phyloP scores from a whole-genome alignment of 2,113 vertebrate species.

The Atrichornis clamosus region DNA sequence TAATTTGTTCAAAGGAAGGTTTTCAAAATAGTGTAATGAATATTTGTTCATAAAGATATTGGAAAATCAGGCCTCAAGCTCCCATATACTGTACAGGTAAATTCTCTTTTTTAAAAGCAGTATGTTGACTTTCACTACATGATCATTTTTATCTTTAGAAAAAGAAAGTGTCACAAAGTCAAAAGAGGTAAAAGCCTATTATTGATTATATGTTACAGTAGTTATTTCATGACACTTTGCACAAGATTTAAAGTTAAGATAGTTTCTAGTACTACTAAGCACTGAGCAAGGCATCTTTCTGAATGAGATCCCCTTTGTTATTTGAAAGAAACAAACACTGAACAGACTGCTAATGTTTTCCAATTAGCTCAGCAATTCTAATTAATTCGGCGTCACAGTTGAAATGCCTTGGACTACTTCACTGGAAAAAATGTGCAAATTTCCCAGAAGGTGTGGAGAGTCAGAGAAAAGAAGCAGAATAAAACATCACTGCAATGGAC shows the following conservation, averaged over 20 bases:
- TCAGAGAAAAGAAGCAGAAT: not conserved
- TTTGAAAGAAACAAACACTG: not conserved
- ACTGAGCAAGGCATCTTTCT: not conserved
- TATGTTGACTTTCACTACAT: not conserved
- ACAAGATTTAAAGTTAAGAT: not conserved
- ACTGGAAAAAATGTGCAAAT: not conserved
- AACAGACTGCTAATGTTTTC: not conserved
- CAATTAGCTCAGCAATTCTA: not conserved
- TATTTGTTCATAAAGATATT: not conserved
- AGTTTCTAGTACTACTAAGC: not conserved
- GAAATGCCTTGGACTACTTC: not conserved
- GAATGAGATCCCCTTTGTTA: not conserved
- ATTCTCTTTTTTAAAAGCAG: not conserved
- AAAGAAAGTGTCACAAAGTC: not conserved
- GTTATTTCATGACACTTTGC: not conserved
- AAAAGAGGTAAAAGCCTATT: not conserved
- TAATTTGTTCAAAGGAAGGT: not conserved
- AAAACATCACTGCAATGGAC: not conserved
- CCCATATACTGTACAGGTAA: accelerated
- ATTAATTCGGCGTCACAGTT: not conserved
- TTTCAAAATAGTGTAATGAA: not conserved
- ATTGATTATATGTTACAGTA: not conserved
- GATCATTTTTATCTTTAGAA: not conserved
- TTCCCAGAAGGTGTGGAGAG: not conserved
- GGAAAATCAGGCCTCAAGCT: not conserved